Conservation (phyloP, 2,113 vertebrate genomes). For the Solea solea region DNA sequence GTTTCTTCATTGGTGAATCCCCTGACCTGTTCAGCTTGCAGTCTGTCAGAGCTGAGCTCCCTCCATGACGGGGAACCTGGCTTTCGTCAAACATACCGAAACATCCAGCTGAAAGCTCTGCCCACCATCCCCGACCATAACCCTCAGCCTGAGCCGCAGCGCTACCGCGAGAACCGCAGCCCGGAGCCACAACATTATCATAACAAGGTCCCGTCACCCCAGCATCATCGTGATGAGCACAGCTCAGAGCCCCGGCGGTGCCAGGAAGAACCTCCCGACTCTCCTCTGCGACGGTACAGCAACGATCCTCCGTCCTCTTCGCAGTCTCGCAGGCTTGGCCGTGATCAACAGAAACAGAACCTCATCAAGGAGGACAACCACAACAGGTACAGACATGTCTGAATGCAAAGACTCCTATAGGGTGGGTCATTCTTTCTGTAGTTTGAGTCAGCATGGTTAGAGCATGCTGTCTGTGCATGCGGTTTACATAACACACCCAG, state of each 20-base stretch:
- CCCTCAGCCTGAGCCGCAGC: slow-evolving; percentile 82
- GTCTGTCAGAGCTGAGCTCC: slow-evolving; percentile 93
- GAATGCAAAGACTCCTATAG: background rate
- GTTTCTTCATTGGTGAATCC: slow-evolving; percentile 1
- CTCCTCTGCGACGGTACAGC: slow-evolving; percentile 59
- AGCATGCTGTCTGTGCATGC: too few relatives aligned
- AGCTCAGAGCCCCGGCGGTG: slow-evolving; percentile 27
- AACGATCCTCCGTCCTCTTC: slow-evolving; percentile 73
- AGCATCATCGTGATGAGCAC: slow-evolving; percentile 32
- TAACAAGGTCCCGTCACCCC: slow-evolving; percentile 45
- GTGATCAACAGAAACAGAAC: slow-evolving; percentile 67
- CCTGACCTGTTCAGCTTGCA: slow-evolving; percentile 83
- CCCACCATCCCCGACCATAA: slow-evolving; percentile 86
- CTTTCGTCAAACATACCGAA: slow-evolving; percentile 88
- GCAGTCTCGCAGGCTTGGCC: slow-evolving; percentile 73
- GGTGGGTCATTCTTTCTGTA: too few relatives aligned
- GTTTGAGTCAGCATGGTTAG: too few relatives aligned
- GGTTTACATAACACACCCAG: too few relatives aligned
- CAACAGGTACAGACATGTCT: slow-evolving; percentile 54
- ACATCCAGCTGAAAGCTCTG: slow-evolving; percentile 87
- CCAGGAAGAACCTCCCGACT: slow-evolving; percentile 38
- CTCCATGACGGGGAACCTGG: slow-evolving; percentile 88
- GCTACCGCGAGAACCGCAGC: slow-evolving; percentile 67
- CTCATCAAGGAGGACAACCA: slow-evolving; percentile 59
- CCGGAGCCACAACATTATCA: slow-evolving; percentile 48